Evolutionary conservation across 1,140 invertebrate genomes (phyloP).

Genomic region (Copidosoma floridanum): DNA sequence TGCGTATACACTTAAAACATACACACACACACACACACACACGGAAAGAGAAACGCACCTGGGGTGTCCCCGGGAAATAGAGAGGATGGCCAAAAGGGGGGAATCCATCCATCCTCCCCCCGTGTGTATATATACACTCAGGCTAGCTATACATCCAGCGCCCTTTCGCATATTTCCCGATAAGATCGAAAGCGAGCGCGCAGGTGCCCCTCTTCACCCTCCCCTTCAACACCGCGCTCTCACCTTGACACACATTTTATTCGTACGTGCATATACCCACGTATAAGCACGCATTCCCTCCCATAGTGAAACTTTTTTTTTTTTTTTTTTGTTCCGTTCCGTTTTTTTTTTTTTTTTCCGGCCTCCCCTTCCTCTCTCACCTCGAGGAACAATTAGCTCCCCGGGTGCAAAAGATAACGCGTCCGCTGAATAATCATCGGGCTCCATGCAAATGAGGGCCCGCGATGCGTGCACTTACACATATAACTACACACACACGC

Average conservation of each 20-base stretch:
- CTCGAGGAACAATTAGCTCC: background rate
- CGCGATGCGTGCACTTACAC: background rate
- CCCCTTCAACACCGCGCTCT: background rate
- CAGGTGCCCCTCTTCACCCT: background rate
- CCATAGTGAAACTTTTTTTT: too few species aligned
- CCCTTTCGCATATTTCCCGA: background rate
- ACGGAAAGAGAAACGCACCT: background rate
- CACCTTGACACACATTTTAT: slow-evolving; percentile 19
- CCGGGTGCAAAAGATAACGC: background rate
- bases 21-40: too few species aligned
- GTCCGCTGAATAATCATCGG: background rate
- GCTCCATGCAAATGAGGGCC: background rate
- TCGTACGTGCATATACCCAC: too few species aligned
- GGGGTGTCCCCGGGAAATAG: too few species aligned
- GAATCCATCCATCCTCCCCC: background rate
- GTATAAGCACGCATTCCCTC: too few species aligned
- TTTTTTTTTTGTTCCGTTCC: background rate
- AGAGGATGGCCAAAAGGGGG: too few species aligned
- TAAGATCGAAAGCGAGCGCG: background rate
- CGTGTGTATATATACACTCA: background rate
- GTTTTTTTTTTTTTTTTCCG: background rate
- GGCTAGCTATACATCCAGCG: too few species aligned
- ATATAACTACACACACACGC: background rate
- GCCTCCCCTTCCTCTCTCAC: background rate
- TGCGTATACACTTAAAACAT: too few species aligned